A percentile compares a stretch with the other conserved stretches of the same genome.
These are phyloP conservation scores for Bungarus multicinctus DNA, from an alignment of 2,113 vertebrate species.

Conservation along the genomic window DNA sequence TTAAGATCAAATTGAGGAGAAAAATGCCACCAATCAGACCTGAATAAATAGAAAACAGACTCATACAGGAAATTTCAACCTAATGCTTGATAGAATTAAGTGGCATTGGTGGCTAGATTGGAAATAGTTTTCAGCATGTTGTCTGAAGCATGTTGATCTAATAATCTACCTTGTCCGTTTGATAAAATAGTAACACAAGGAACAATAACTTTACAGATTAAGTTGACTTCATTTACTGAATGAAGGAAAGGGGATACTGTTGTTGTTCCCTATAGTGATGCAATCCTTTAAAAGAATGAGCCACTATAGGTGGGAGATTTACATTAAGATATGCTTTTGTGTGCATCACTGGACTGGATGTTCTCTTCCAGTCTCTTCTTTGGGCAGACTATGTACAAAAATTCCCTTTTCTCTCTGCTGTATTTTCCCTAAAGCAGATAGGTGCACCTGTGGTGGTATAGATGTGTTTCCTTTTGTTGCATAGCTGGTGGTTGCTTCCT, in stretches of 20 bases:
- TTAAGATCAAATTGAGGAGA: neutral
- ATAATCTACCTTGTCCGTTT: neutral
- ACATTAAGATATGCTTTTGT: neutral
- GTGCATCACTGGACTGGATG: neutral
- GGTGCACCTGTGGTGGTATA: neutral
- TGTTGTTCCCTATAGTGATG: neutral
- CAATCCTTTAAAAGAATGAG: neutral
- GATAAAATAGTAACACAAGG: neutral
- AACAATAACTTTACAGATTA: neutral
- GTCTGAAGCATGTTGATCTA: neutral
- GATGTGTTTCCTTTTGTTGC: neutral
- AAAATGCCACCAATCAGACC: neutral
- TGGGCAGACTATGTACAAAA: neutral
- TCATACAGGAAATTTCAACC: neutral
- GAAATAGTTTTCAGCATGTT: neutral
- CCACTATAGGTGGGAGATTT: neutral
- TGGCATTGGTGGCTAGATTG: neutral
- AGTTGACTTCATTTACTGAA: neutral
- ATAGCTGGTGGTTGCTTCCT: neutral
- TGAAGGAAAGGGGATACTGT: neutral
- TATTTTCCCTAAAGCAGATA: neutral
- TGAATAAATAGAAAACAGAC: neutral
- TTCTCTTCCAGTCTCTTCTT: neutral
- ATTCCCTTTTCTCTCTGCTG: neutral
- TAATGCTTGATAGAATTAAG: neutral